These are phyloP conservation scores for Leptinotarsa juncta DNA, from an alignment of 2,888 invertebrate species.

Conservation along the genomic window DNA sequence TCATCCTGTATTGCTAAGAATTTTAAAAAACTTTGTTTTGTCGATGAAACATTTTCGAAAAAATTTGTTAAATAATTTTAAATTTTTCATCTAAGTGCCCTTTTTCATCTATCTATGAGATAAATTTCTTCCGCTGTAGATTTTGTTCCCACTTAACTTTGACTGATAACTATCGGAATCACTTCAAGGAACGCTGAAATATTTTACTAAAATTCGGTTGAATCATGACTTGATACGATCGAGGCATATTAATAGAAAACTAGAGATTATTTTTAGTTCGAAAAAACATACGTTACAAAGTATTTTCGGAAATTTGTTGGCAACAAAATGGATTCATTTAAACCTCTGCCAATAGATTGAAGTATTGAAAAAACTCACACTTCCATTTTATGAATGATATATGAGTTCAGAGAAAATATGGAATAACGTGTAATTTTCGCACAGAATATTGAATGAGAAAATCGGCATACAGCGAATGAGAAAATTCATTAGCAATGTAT, in stretches of 20 bases:
- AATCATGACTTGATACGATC: slow-evolving; percentile 13
- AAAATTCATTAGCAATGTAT: too few species aligned
- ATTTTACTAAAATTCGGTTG: slow-evolving; percentile 4
- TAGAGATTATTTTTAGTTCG: slow-evolving; percentile 14
- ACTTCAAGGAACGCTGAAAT: background rate
- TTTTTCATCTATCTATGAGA: too few species aligned
- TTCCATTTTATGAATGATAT: background rate
- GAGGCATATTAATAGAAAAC: slow-evolving; percentile 9
- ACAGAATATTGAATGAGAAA: too few species aligned
- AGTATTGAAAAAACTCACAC: background rate
- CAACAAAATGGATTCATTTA: slow-evolving; percentile 17
- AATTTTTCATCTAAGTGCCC: too few species aligned
- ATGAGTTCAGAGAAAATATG: background rate
- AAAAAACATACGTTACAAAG: slow-evolving; percentile 16
- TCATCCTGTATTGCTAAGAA: too few species aligned
- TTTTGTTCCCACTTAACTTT: background rate
- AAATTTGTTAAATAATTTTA: too few species aligned
- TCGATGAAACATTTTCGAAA: too few species aligned
- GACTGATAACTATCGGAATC: background rate
- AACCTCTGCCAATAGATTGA: slow-evolving; percentile 8
- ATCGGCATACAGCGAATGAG: too few species aligned
- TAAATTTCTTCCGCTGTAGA: too few species aligned
- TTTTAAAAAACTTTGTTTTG: too few species aligned
- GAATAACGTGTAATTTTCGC: too few species aligned
- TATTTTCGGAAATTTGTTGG: slow-evolving; percentile 13